A percentile compares a stretch with the other conserved stretches of the same genome.
phyloP scores from a whole-genome alignment of 2,113 vertebrate genomes.

The Sorex fumeus region DNA sequence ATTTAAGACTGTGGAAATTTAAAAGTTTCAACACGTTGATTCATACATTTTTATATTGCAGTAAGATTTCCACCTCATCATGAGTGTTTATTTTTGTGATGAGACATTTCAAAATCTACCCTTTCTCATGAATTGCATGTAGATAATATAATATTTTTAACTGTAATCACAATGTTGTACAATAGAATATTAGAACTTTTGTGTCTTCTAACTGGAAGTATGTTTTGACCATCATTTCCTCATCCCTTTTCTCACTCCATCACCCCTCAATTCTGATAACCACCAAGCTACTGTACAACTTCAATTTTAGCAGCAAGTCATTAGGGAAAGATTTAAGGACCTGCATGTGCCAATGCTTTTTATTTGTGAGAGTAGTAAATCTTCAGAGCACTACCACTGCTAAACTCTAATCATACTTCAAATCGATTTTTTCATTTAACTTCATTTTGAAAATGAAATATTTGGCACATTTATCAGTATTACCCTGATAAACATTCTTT shows the following conservation, averaged over 20 bases:
- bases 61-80: too few relatives aligned
- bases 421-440: not conserved
- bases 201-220: not conserved
- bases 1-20: not conserved
- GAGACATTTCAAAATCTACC: not conserved
- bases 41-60: not conserved
- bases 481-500: not conserved
- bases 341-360: not conserved
- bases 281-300: not conserved
- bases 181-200: not conserved
- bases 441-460: slow-evolving; percentile 43
- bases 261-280: not conserved
- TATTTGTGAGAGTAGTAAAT: not conserved
- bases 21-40: not conserved
- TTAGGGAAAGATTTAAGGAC: not conserved
- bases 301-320: not conserved
- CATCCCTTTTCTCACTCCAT: not conserved
- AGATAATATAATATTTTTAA: not conserved
- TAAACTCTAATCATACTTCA: not conserved
- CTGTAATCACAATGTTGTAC: not conserved
- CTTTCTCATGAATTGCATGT: too few relatives aligned
- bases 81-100: not conserved
- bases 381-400: not conserved
- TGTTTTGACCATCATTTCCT: not conserved
- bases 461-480: not conserved